Conservation (phyloP, 2,797 vertebrate species). For the Mergus octosetaceus region DNA sequence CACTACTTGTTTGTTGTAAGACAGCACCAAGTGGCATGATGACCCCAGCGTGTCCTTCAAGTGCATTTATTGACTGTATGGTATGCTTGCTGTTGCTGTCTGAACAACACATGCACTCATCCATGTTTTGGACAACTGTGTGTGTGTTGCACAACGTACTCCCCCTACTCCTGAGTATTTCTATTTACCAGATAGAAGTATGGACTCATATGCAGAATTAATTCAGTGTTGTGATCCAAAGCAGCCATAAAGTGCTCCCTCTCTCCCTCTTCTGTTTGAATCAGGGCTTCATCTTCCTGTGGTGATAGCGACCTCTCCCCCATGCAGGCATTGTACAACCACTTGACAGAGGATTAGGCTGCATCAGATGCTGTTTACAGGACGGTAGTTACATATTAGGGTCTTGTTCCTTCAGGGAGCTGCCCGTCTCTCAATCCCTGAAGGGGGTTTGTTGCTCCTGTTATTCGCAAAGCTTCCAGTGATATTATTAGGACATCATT, state of each 20-base stretch:
- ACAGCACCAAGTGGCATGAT: rapidly evolving
- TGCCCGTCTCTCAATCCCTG: not conserved
- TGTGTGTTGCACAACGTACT: not conserved
- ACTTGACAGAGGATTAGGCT: not conserved
- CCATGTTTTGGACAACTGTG: not conserved
- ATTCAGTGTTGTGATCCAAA: not conserved
- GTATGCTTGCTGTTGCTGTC: not conserved
- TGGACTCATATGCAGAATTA: rapidly evolving
- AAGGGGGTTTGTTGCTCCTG: not conserved
- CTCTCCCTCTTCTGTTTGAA: not conserved
- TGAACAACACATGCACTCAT: not conserved
- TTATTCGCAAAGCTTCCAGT: not conserved
- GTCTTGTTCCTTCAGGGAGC: not conserved
- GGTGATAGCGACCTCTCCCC: not conserved
- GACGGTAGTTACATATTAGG: not conserved
- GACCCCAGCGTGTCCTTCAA: not conserved
- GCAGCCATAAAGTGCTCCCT: not conserved
- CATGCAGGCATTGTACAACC: not conserved
- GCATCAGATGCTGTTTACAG: not conserved
- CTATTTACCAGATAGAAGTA: not conserved
- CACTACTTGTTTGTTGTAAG: rapidly evolving
- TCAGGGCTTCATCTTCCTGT: not conserved
- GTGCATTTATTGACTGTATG: not conserved
- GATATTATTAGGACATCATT: not conserved
- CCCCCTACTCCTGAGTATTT: not conserved